Evolutionary conservation across 2,888 invertebrate species (phyloP), one percentile per base, ranked within the genome.

Genomic region (Hydrotaea diabolus): DNA sequence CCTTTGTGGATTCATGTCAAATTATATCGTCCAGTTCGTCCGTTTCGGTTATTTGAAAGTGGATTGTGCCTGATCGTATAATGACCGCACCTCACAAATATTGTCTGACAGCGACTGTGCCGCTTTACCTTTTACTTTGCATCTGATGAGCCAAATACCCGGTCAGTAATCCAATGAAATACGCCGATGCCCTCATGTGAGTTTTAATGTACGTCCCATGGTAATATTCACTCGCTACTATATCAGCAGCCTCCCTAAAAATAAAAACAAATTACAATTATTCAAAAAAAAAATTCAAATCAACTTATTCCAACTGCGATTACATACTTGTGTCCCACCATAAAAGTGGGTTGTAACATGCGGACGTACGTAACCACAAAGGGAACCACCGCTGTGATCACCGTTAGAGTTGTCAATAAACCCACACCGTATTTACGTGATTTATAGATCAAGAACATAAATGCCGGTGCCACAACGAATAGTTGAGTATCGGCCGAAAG

Each of bases 111-210:
- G n/a, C n/a, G n/a, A n/a, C n/a, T n/a, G n/a, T n/a, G n/a, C n/a
- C n/a, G n/a, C 31, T 31, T 31, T 7, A 92, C 93, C 93, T 92
- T 88, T 94, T 93, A 31, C 93, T 92, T 90, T 96, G 95, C 81
- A 96, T 93, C 85, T 93, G 92, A 90, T 96, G 94, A 5, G 95
- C 92, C 19, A 95, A 89, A 87, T 94, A 95, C 39, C 95, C 96
- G 15, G 94, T 94, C 15, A 95, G 87, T 69, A 96, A 90, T 5
- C 96, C 96, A 88, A 95, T 93, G 82, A 94, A 94, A 88, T 96
- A 96, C 0, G 95, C 94, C n/a, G 94, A 94, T 87, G 95, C 95
- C 88, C 95, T 94, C 95, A 96, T 95, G 86, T 96, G 96, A 0
- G 96, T 96, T 90, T 95, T 96, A n/a, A 95, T 94, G 87, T 96